These are phyloP conservation scores for Vanacampus margaritifer DNA, from an alignment of 2,113 vertebrate genomes.

Conservation along the genomic window DNA sequence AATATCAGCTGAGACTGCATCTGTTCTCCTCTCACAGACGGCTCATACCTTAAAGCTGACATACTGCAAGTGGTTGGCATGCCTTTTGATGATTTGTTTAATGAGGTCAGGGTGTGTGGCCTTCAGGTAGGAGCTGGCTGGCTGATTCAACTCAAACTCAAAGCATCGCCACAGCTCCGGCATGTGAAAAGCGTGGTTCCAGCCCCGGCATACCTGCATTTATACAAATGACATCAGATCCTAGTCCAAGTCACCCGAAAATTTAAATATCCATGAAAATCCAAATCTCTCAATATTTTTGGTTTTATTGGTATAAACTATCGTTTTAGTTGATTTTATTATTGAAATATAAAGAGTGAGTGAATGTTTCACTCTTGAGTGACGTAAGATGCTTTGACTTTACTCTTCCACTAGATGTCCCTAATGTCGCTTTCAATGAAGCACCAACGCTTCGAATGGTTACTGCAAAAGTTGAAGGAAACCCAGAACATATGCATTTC, in stretches of 20 bases:
- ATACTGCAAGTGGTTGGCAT: conserved; percentile 93
- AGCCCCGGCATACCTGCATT: conserved; percentile 79
- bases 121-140: conserved; percentile 92
- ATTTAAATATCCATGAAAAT: background rate
- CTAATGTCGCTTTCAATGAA: too few relatives aligned
- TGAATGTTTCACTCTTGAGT: too few relatives aligned
- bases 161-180: conserved; percentile 96
- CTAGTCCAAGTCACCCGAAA: background rate
- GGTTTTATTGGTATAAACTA: too few relatives aligned
- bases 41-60: conserved; percentile 93
- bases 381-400: too few relatives aligned
- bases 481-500: too few relatives aligned
- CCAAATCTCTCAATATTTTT: background rate
- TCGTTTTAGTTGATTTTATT: too few relatives aligned
- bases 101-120: conserved; percentile 96
- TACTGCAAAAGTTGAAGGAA: too few relatives aligned
- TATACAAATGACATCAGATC: background rate
- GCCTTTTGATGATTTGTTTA: conserved; percentile 93
- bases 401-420: too few relatives aligned
- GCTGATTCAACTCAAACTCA: conserved; percentile 94
- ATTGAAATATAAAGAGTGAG: too few relatives aligned
- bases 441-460: too few relatives aligned
- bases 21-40: background rate
- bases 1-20: background rate
- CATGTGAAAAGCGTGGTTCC: conserved; percentile 95